phyloP scores from a whole-genome alignment of 2,888 invertebrate species.

The Petrolisthes manimaculis region DNA sequence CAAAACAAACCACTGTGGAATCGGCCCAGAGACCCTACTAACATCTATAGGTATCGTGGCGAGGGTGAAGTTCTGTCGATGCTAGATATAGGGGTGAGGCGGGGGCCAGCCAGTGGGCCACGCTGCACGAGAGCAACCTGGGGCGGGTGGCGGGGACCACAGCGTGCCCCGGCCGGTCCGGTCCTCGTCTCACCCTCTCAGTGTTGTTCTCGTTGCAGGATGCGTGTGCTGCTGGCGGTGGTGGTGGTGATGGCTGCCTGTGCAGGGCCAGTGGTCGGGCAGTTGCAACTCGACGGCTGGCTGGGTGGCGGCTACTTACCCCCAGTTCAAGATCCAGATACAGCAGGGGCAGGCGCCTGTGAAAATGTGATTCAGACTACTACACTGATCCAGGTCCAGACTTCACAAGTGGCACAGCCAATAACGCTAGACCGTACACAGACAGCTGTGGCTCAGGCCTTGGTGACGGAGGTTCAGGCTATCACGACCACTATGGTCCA shows the following conservation, averaged over 20 bases:
- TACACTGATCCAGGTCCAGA: slow-evolving; percentile 34
- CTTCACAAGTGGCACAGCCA: slow-evolving; percentile 47
- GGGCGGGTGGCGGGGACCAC: background rate
- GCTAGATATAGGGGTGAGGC: background rate
- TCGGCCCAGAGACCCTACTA: too few relatives aligned
- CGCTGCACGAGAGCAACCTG: slow-evolving; percentile 4
- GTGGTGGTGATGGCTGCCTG: slow-evolving; percentile 9
- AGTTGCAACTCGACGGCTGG: slow-evolving; percentile 21
- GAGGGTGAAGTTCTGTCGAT: too few relatives aligned
- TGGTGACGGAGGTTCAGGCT: slow-evolving; percentile 58
- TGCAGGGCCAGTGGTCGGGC: slow-evolving; percentile 18
- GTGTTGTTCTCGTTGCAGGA: slow-evolving; percentile 53
- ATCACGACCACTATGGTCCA: slow-evolving; percentile 60
- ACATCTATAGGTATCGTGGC: too few relatives aligned
- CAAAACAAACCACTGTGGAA: too few relatives aligned
- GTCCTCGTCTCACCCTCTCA: slow-evolving; percentile 33
- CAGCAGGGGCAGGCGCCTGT: slow-evolving; percentile 9
- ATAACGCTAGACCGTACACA: slow-evolving; percentile 44
- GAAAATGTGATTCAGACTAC: slow-evolving; percentile 44
- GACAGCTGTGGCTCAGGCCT: slow-evolving; percentile 51
- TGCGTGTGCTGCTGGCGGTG: slow-evolving; percentile 33
- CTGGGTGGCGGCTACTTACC: slow-evolving; percentile 34
- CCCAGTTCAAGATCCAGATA: slow-evolving; percentile 13
- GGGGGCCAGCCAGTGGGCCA: background rate
- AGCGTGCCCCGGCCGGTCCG: background rate